Conservation (phyloP, 2,797 vertebrate genomes). For the Somateria mollissima region DNA sequence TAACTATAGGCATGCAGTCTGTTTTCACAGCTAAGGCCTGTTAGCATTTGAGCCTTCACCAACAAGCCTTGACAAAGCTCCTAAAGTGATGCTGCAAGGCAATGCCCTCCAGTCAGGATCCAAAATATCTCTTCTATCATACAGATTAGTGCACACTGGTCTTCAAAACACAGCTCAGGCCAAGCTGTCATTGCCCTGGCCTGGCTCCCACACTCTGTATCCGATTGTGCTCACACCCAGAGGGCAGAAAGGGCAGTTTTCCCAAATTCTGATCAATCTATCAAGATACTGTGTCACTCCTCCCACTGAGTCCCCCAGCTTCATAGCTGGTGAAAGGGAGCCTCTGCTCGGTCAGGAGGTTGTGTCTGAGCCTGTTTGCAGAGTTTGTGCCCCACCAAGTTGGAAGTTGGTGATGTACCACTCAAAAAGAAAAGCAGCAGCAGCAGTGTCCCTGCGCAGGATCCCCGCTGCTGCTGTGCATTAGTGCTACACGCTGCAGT, state of each 20-base stretch:
- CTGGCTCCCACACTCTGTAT: fast-evolving
- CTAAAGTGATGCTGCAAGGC: background rate
- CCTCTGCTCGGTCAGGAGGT: background rate
- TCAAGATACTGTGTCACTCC: fast-evolving
- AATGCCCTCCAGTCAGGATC: background rate
- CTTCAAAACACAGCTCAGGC: background rate
- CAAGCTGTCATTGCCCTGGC: background rate
- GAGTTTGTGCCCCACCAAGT: fast-evolving
- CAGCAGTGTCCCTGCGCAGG: background rate
- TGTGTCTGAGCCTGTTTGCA: background rate
- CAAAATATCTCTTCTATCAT: background rate
- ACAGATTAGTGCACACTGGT: background rate
- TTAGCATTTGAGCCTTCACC: background rate
- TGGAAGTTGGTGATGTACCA: background rate
- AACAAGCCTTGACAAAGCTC: background rate
- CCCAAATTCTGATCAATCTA: background rate
- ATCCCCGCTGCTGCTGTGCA: background rate
- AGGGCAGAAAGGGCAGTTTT: background rate
- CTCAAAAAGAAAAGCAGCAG: background rate
- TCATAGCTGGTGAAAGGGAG: background rate
- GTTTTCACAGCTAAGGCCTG: background rate
- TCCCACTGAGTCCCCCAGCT: background rate
- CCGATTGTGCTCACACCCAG: fast-evolving
- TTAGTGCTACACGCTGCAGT: background rate
- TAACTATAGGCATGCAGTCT: background rate